phyloP scores from a whole-genome alignment of 1,140 invertebrate genomes.

The Philopotamus ludificatus region DNA sequence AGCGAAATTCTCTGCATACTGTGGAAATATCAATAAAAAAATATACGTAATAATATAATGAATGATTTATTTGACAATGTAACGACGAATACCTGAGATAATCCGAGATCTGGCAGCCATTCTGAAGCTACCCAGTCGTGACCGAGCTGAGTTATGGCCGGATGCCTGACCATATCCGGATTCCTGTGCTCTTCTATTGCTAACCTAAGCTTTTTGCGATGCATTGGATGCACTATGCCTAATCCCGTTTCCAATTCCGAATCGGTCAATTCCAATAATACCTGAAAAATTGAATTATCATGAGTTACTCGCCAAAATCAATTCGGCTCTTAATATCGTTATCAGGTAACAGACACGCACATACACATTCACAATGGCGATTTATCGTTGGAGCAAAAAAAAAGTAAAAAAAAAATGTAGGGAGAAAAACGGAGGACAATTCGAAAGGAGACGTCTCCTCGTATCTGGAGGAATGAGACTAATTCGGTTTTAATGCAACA shows the following conservation, averaged over 20 bases:
- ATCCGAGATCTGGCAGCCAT: slow-evolving; percentile 86
- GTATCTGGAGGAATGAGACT: slow-evolving; percentile 4
- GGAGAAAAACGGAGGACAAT: no score
- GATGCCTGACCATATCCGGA: slow-evolving; percentile 81
- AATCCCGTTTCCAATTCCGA: slow-evolving; percentile 83
- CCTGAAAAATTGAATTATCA: no score
- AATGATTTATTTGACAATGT: neutral
- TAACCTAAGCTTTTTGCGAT: slow-evolving; percentile 87
- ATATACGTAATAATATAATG: slow-evolving; percentile 6
- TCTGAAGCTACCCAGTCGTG: slow-evolving; percentile 91
- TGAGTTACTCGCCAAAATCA: no score
- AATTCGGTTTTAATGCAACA: slow-evolving; percentile 31
- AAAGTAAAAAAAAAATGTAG: no score
- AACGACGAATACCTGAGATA: slow-evolving; percentile 71
- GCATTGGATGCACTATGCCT: slow-evolving; percentile 85
- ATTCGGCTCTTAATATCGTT: neutral
- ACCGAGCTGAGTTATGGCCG: slow-evolving; percentile 79
- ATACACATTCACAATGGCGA: no score
- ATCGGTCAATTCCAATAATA: slow-evolving; percentile 86
- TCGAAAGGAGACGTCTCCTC: no score
- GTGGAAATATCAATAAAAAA: slow-evolving; percentile 38
- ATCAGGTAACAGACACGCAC: no score
- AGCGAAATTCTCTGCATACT: slow-evolving; percentile 85
- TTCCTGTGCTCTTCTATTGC: slow-evolving; percentile 90
- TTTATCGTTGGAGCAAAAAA: no score